phyloP scores from a whole-genome alignment of 1,140 invertebrate genomes.

The Mamestra configurata region DNA sequence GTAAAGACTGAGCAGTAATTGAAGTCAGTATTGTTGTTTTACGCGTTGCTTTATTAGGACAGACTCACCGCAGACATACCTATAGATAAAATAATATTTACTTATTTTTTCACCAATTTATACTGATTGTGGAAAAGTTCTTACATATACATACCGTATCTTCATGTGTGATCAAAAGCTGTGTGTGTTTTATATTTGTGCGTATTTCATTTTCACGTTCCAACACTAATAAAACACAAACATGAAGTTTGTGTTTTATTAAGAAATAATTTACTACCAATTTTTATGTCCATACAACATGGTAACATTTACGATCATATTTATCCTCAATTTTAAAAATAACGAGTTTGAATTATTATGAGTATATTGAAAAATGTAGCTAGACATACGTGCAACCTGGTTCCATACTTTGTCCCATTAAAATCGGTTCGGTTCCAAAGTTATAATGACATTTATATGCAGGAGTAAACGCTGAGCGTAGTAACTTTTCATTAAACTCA shows the following conservation, averaged over 20 bases:
- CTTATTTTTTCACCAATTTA: background rate
- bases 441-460: conserved; percentile 40
- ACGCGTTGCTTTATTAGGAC: no score
- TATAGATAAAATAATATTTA: no score
- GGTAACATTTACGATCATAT: conserved; percentile 22
- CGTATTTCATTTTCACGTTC: background rate
- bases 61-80: no score
- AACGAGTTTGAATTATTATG: conserved; percentile 7
- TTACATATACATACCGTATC: background rate
- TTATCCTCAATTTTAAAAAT: conserved; percentile 19
- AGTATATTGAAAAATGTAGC: background rate
- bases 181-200: background rate
- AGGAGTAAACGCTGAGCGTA: conserved; percentile 5
- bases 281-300: conserved; percentile 24
- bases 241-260: conserved; percentile 58
- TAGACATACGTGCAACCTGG: background rate
- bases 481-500: conserved; percentile 47
- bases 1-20: conserved; percentile 1
- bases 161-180: background rate
- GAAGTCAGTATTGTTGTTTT: background rate
- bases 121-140: background rate
- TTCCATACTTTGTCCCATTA: conserved; percentile 37
- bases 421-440: conserved; percentile 32
- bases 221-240: conserved; percentile 34
- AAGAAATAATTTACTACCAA: conserved; percentile 30